Conservation (phyloP, 2,888 invertebrate species). For the Hemicrepidius hirtus region DNA sequence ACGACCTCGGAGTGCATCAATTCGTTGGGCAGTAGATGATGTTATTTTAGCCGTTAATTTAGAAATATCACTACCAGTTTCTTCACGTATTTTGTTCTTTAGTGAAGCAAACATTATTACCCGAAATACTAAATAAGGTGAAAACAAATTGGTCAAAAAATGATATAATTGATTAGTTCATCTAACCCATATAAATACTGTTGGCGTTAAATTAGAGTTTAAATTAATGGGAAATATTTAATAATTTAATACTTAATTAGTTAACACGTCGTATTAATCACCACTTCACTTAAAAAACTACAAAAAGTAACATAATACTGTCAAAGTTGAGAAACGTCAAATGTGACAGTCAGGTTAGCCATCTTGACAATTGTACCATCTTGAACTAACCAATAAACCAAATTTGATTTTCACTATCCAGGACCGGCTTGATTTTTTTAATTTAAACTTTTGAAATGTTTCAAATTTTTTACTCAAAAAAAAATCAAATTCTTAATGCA, state of each 20-base stretch:
- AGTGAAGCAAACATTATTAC: conserved; percentile 86
- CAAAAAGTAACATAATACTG: not conserved
- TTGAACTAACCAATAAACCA: too few relatives aligned
- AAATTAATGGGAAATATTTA: too few relatives aligned
- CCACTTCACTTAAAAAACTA: not conserved
- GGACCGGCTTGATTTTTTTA: too few relatives aligned
- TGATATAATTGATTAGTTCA: too few relatives aligned
- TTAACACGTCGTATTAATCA: not conserved
- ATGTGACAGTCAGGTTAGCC: conserved; percentile 11
- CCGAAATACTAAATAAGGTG: not conserved
- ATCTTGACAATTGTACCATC: too few relatives aligned
- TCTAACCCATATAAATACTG: not conserved
- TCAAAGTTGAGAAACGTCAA: not conserved
- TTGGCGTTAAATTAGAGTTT: not conserved
- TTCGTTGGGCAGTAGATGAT: conserved; percentile 73
- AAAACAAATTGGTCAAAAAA: too few relatives aligned
- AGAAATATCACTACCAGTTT: conserved; percentile 87
- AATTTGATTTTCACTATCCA: too few relatives aligned
- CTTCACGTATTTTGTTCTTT: conserved; percentile 92
- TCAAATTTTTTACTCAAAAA: not conserved
- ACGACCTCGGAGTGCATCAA: conserved; percentile 70
- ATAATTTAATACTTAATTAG: too few relatives aligned
- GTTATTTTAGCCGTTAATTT: conserved; percentile 71
- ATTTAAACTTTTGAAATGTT: too few relatives aligned
- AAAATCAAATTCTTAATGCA: not conserved